Base-by-base conservation (phyloP, 2,113 vertebrate genomes). In the Sylvietta virens region DNA sequence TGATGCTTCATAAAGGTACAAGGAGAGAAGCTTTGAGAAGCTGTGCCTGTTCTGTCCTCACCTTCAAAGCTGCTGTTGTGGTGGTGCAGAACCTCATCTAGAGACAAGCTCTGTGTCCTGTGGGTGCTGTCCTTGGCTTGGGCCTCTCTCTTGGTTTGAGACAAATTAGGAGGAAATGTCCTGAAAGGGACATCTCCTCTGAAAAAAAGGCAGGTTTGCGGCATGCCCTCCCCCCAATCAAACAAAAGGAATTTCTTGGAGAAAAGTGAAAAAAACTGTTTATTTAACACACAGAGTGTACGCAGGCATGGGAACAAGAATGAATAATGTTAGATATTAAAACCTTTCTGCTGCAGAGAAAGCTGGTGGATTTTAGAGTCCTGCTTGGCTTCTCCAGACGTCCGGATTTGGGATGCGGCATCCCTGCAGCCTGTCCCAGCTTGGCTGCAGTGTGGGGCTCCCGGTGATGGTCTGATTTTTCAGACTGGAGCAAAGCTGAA, bases 81-180 rank as follows among this genome's bases (percentile, higher is more conserved):
- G 39, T 61, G 80, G 51, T 45, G 7, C 56, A 77, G 45, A 90
- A 79, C 91, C 40, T 82, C 85, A 85, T 40, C 95, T 95, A 81
- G 57, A n/a, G 94, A 47, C 78, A 40, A 53, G 3, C 61, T 24
- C 15, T 2, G n/a, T 7, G 1, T 57, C 20, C 37, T 94, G 83
- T 57, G 1, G 31, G 13, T 18, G 26, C 33, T 69, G 26, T 39
- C 20, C 24, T 44, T 48, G 15, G 21, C 23, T 65, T 37, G 8
- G 6, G 15, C 23, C 6, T 73, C 24, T 28, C 24, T 12, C 40
- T n/a, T 1, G 7, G 17, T 27, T 50, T 27, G 45, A 50, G 57
- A 33, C 28, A 27, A 33, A 13, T 40, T 27, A 33, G 28, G 21
- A 48, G 28, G 44, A 37, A 76, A 76, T 4, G 2, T 61, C 35